Evolutionary conservation across 2,888 invertebrate genomes (phyloP).

Genomic region (Agrotis exclamationis): DNA sequence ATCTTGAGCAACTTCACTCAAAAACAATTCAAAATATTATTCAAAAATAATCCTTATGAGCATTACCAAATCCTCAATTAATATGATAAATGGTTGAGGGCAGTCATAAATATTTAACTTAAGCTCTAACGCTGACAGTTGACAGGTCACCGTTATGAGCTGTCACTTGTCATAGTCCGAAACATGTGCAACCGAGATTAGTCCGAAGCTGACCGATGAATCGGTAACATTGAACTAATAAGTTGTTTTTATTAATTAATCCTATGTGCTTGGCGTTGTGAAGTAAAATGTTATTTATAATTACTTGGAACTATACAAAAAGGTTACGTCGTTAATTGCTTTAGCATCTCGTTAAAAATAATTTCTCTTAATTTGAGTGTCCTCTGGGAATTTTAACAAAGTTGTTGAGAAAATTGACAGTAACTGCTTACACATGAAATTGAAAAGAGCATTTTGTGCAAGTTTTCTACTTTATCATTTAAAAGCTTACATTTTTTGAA

Average conservation of each 20-base stretch:
- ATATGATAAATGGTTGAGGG: slow-evolving; percentile 41
- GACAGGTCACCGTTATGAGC: slow-evolving; percentile 67
- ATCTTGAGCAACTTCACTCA: not conserved
- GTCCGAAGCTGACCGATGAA: slow-evolving; percentile 12
- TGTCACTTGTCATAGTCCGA: slow-evolving; percentile 57
- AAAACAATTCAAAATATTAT: not conserved
- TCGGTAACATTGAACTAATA: slow-evolving; percentile 21
- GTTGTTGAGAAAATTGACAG: not conserved
- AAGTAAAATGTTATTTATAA: no score
- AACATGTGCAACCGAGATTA: slow-evolving; percentile 44
- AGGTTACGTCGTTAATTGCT: not conserved
- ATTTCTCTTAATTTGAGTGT: not conserved
- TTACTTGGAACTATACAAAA: no score
- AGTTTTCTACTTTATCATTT: no score
- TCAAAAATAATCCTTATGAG: slow-evolving; percentile 3
- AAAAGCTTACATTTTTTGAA: no score
- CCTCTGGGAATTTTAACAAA: not conserved
- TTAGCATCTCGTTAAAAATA: not conserved
- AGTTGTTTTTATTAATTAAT: slow-evolving; percentile 19
- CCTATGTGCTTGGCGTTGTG: no score
- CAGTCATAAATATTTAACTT: slow-evolving; percentile 36
- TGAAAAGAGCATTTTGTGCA: not conserved
- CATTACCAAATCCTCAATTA: slow-evolving; percentile 28
- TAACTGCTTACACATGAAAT: not conserved
- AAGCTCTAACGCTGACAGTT: slow-evolving; percentile 52